Percentiles rank a stretch among this genome's conserved stretches.
Conservation (phyloP, 2,888 invertebrate species). For the Malacosoma neustria region DNA sequence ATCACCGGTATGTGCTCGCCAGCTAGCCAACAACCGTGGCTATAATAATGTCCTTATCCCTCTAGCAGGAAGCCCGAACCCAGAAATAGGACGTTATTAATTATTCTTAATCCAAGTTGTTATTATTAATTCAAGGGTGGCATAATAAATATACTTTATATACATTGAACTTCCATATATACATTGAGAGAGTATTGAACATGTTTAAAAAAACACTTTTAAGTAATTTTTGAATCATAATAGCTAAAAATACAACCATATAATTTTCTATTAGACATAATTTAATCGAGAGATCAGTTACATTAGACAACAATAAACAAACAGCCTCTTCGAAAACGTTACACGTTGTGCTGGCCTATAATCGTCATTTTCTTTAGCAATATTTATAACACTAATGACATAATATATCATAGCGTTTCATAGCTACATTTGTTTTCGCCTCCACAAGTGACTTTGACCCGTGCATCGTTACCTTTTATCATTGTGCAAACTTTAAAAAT, state of each 20-base stretch:
- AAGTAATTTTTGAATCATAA: too few relatives aligned
- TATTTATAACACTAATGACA: constrained; percentile 30
- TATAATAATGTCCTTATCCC: too few relatives aligned
- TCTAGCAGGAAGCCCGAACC: too few relatives aligned
- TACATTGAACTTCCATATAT: too few relatives aligned
- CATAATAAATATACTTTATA: too few relatives aligned
- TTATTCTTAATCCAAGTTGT: too few relatives aligned
- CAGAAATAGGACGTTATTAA: too few relatives aligned
- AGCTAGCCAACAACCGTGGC: too few relatives aligned
- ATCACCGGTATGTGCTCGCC: too few relatives aligned
- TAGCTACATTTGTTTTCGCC: constrained; percentile 23
- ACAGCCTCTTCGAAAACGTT: constrained; percentile 4
- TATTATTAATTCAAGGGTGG: too few relatives aligned
- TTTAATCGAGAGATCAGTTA: too few relatives aligned
- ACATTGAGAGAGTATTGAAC: background rate
- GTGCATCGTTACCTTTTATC: constrained; percentile 50
- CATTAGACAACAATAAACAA: background rate
- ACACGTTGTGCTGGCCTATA: constrained; percentile 8
- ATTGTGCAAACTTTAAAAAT: constrained; percentile 44
- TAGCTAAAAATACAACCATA: background rate
- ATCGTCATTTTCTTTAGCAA: constrained; percentile 12
- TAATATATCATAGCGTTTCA: constrained; percentile 30
- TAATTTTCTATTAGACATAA: background rate
- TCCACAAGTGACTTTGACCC: constrained; percentile 52
- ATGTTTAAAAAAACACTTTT: background rate